A percentile compares a stretch with the other conserved stretches of the same genome.
Evolutionary conservation across 2,113 vertebrate species (phyloP).

Genomic region (Gambusia affinis): DNA sequence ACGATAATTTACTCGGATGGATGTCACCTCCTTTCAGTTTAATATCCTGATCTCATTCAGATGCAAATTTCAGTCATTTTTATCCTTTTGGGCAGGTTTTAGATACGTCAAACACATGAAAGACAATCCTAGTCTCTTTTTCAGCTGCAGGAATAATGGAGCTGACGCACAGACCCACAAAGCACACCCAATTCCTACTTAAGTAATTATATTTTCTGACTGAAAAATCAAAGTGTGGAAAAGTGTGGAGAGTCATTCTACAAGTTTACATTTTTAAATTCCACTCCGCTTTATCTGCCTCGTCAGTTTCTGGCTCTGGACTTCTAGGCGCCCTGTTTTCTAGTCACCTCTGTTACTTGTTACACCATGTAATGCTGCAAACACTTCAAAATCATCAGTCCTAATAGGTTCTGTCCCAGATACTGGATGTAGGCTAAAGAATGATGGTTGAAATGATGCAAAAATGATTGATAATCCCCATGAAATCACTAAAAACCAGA

Average conservation of each 20-base stretch:
- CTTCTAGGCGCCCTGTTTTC: background rate
- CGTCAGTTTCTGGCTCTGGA: background rate
- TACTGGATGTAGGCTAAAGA: background rate
- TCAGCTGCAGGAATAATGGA: background rate
- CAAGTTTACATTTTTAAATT: no score
- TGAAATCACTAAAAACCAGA: background rate
- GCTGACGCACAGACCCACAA: background rate
- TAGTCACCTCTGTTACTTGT: background rate
- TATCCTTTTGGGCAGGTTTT: background rate
- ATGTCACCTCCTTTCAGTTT: slow-evolving; percentile 21
- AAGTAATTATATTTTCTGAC: background rate
- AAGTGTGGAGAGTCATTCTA: background rate
- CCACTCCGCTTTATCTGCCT: no score
- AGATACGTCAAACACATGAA: background rate
- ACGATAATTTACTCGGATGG: slow-evolving; percentile 11
- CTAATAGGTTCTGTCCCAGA: background rate
- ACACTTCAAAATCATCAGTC: background rate
- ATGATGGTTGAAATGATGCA: background rate
- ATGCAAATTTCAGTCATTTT: slow-evolving; percentile 15
- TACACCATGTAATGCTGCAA: background rate
- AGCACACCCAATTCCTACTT: background rate
- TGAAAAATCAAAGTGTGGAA: background rate
- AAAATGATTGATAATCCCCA: background rate
- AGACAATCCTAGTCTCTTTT: background rate
- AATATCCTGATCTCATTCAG: slow-evolving; percentile 23